Evolutionary conservation across 1,140 invertebrate species (phyloP).

Genomic region (Dysdera silvatica): DNA sequence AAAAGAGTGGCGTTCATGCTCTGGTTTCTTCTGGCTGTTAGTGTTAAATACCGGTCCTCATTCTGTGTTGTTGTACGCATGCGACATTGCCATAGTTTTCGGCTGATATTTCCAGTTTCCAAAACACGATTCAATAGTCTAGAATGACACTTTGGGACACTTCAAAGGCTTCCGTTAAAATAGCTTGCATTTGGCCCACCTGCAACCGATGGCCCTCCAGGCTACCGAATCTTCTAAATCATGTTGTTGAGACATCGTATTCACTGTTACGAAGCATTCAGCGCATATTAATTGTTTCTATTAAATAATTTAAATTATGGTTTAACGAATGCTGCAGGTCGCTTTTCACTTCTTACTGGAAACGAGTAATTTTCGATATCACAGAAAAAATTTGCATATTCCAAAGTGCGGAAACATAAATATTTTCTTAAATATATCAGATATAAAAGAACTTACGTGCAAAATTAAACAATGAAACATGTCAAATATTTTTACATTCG

Average conservation of each 20-base stretch:
- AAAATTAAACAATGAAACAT: too few relatives aligned
- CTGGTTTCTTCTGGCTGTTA: neutral
- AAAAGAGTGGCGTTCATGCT: neutral
- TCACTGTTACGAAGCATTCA: neutral
- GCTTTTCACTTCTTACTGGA: too few relatives aligned
- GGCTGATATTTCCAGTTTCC: neutral
- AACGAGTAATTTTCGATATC: too few relatives aligned
- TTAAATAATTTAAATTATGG: too few relatives aligned
- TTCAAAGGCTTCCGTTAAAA: neutral
- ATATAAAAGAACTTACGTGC: too few relatives aligned
- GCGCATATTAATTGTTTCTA: too few relatives aligned
- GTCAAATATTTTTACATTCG: too few relatives aligned
- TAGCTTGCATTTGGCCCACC: neutral
- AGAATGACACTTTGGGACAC: neutral
- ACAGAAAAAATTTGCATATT: too few relatives aligned
- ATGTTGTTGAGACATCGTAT: neutral
- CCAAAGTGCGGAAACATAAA: too few relatives aligned
- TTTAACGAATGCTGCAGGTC: too few relatives aligned
- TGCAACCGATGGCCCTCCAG: neutral
- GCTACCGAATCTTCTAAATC: neutral
- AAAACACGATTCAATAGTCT: neutral
- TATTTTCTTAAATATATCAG: too few relatives aligned
- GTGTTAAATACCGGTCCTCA: neutral
- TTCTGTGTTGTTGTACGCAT: neutral
- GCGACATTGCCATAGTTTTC: neutral